Evolutionary conservation across 2,113 vertebrate species (phyloP), one percentile per base, ranked within the genome.

Genomic region (Rhombomys opimus): DNA sequence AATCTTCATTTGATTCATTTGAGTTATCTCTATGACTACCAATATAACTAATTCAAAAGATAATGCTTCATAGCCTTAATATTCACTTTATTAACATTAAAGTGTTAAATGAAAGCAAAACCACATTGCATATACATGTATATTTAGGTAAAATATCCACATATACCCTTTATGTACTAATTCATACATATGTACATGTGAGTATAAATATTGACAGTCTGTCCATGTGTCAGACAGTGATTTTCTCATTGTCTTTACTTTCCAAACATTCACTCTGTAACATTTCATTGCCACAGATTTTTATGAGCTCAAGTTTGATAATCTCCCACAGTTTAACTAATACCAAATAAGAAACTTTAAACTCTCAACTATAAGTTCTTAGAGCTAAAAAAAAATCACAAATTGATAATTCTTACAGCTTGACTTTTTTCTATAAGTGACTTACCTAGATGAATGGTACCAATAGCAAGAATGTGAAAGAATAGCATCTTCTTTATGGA

Each of bases 21-120:
- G 52, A 95, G 68, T 41, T 88, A 7, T 93, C 14, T 75, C n/a
- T 77, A 25, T 82, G 73, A 85, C 50, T 86, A 76, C 6, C 50
- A 95, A 78, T 35, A 18, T 27, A 75, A 91, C 4, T 93, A 72
- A 72, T 7, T 87, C 41, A 82, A 96, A 76, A 81, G 75, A 10
- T 2, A 50, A 25, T 22, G 35, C 7, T 90, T 94, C 57, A 57
- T 17, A 17, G 27, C 57, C 73, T 63, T 88, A 13, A 57, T 46
- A 81, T 5, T 25, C 15, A 90, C 41, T 54, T 38, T 65, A 82
- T 68, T 70, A 20, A 90, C n/a, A 61, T 61, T 59, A 86, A 86
- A 50, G 22, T 65, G 9, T 77, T 77, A 65, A 87, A 70, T 67
- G 8, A 73, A 91, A 59, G 18, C 14, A 80, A 75, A 54, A 7